phyloP scores from a whole-genome alignment of 2,113 vertebrate species.

The Crocuta crocuta region DNA sequence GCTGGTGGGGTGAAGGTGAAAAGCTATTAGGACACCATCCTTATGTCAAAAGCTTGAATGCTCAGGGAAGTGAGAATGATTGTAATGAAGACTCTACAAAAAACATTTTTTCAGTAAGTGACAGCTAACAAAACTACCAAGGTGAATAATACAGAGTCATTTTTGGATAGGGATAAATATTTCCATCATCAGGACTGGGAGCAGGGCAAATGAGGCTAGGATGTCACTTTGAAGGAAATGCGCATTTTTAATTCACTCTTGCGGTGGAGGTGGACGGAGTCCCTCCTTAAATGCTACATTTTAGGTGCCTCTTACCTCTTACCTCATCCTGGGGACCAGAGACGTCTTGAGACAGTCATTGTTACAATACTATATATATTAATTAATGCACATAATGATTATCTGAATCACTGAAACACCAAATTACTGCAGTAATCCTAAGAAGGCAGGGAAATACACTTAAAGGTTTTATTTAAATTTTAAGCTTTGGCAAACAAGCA shows the following conservation, averaged over 20 bases:
- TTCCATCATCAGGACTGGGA: neutral
- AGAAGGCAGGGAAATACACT: neutral
- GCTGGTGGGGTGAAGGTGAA: neutral
- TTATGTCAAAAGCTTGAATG: neutral
- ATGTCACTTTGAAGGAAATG: neutral
- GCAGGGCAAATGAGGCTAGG: neutral
- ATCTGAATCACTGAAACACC: neutral
- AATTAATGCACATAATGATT: neutral
- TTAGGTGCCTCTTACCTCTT: neutral
- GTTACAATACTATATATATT: neutral
- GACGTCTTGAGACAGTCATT: neutral
- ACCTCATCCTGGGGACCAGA: neutral
- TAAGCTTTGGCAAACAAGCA: neutral
- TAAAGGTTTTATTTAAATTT: conserved; percentile 11
- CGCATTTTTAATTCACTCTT: neutral
- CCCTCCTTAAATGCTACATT: neutral
- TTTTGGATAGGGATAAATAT: neutral
- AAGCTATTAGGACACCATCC: neutral
- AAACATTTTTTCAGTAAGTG: neutral
- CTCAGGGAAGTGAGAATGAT: neutral
- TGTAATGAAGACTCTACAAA: neutral
- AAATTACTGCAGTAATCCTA: neutral
- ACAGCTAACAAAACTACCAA: neutral
- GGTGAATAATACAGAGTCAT: neutral
- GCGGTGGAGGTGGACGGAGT: neutral